phyloP scores from a whole-genome alignment of 2,888 invertebrate species.

The Hydriomena furcata region DNA sequence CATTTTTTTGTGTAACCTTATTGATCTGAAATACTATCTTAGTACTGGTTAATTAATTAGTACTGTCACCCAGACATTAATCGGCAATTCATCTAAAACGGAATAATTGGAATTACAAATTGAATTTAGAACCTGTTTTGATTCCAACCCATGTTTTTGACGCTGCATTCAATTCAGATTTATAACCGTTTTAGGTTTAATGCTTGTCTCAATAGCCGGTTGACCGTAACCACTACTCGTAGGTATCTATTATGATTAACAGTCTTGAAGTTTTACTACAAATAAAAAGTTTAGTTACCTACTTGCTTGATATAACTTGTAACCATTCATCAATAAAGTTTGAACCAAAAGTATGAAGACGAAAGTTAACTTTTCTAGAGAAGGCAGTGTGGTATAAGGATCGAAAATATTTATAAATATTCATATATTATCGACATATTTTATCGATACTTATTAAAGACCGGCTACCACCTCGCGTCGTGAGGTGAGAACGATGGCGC shows the following conservation, averaged over 20 bases:
- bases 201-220: slow-evolving; percentile 51
- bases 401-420: slow-evolving; percentile 81
- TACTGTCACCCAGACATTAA: slow-evolving; percentile 69
- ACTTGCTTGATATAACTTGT: slow-evolving; percentile 5
- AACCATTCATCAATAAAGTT: slow-evolving; percentile 21
- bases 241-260: slow-evolving; percentile 51
- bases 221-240: slow-evolving; percentile 44
- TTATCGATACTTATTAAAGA: slow-evolving; percentile 83
- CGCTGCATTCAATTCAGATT: slow-evolving; percentile 60
- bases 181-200: slow-evolving; percentile 57
- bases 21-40: slow-evolving; percentile 67
- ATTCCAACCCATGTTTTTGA: slow-evolving; percentile 52
- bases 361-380: slow-evolving; percentile 32
- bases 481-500: slow-evolving; percentile 82
- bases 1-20: slow-evolving; percentile 47
- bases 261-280: slow-evolving; percentile 27
- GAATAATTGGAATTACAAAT: slow-evolving; percentile 67
- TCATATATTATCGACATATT: slow-evolving; percentile 80
- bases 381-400: slow-evolving; percentile 54
- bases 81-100: slow-evolving; percentile 70
- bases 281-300: slow-evolving; percentile 19
- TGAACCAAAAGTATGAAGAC: slow-evolving; percentile 29
- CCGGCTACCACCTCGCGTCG: slow-evolving; percentile 81
- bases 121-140: slow-evolving; percentile 66
- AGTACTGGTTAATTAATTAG: slow-evolving; percentile 65